These are phyloP conservation scores for Petaurus breviceps DNA, from an alignment of 2,113 vertebrate species.

Conservation along the genomic window DNA sequence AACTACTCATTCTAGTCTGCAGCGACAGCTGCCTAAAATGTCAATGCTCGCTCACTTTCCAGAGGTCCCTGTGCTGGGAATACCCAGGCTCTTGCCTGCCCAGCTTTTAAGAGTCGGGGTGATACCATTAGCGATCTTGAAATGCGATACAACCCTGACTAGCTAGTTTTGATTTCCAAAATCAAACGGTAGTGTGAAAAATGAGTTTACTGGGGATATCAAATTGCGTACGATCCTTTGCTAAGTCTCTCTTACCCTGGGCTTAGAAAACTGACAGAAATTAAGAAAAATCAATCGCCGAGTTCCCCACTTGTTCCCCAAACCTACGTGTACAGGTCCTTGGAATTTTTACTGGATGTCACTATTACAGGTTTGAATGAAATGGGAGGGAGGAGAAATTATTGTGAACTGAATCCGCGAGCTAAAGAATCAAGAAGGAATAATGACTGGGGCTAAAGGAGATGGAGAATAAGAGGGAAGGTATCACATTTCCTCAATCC, in stretches of 20 bases:
- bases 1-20: neutral
- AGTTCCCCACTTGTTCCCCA: neutral
- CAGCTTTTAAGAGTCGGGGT: neutral
- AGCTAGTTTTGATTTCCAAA: conserved; percentile 35
- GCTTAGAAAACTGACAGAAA: neutral
- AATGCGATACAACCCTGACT: neutral
- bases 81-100: neutral
- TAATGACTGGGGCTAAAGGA: neutral
- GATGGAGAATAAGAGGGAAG: neutral
- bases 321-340: neutral
- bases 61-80: neutral
- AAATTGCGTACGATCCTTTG: neutral
- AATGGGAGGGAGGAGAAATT: neutral
- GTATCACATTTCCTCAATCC: neutral
- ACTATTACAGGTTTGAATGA: neutral
- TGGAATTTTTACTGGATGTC: neutral
- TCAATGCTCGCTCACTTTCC: neutral
- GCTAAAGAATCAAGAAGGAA: neutral
- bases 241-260: neutral
- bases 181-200: neutral
- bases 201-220: neutral
- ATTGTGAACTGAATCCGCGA: neutral
- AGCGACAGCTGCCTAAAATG: neutral
- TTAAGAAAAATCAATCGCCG: neutral
- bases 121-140: neutral